phyloP scores from a whole-genome alignment of 2,113 vertebrate species.

The Oreochromis tanganicae region DNA sequence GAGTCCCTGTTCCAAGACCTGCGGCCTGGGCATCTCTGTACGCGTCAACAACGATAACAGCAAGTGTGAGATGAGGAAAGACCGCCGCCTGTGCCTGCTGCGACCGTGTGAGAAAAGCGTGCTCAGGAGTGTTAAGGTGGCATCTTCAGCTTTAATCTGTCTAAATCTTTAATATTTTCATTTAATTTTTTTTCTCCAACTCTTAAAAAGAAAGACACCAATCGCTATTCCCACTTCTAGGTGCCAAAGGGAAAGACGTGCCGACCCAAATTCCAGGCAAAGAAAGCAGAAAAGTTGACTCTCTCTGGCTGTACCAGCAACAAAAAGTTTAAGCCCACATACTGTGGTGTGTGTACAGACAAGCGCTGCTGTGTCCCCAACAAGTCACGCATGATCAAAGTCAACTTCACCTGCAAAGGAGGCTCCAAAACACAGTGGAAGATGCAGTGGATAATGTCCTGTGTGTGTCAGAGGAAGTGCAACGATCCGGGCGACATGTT shows the following conservation, averaged over 20 bases:
- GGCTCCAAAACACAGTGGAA: slow-evolving; percentile 84
- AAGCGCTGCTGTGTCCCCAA: slow-evolving; percentile 88
- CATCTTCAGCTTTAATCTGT: neutral
- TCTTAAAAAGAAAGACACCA: neutral
- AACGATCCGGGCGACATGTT: slow-evolving; percentile 82
- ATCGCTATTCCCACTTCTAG: slow-evolving; percentile 19
- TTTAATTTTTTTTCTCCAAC: neutral
- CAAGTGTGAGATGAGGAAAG: slow-evolving; percentile 88
- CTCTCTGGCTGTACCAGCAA: slow-evolving; percentile 88
- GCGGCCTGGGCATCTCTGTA: slow-evolving; percentile 88
- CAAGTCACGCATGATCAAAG: slow-evolving; percentile 81
- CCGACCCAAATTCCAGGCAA: slow-evolving; percentile 81
- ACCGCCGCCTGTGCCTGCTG: slow-evolving; percentile 86
- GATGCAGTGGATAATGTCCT: slow-evolving; percentile 95
- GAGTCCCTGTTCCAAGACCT: slow-evolving; percentile 90
- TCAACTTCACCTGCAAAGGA: slow-evolving; percentile 83
- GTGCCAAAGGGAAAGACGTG: slow-evolving; percentile 86
- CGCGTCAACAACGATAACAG: slow-evolving; percentile 87
- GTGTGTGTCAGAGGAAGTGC: slow-evolving; percentile 87
- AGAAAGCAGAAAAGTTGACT: slow-evolving; percentile 78
- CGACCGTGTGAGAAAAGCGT: slow-evolving; percentile 79
- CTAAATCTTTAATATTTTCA: neutral
- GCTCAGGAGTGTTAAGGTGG: slow-evolving; percentile 81
- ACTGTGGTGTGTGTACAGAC: slow-evolving; percentile 86
- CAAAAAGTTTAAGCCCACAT: slow-evolving; percentile 80